Evolutionary conservation across 2,888 invertebrate species (phyloP), one percentile per base, ranked within the genome.

Genomic region (Poecilus cupreus): DNA sequence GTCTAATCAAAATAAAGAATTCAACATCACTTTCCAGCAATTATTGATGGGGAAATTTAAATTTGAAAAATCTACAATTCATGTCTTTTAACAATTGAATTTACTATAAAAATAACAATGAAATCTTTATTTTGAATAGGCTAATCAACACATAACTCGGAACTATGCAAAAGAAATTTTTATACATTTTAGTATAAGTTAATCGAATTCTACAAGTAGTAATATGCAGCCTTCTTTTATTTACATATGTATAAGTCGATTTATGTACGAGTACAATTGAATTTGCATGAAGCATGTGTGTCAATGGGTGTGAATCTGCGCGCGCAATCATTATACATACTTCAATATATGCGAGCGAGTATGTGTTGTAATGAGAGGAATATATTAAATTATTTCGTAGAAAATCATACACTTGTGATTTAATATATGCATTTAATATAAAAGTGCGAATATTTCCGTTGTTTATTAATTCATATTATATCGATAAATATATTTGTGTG

Each of bases 181-280:
- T 80, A 72, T 80, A 80, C 72, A 77, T 77, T 77, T 46, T 77
- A 77, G 64, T 60, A 60, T 80, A 72, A 80, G 72, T 68, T 70
- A 70, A 37, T 72, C 54, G 54, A 72, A 80, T 80, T 57, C 26
- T 54, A 37, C 43, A 22, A 72, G 80, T 79, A 79, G 79, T 70
- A 54, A 54, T 16, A 60, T 64, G 49, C 46, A 75, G 32, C 26
- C n/a, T 54, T 72, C 70, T 51, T 80, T 72, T 49, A 13, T 75
- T 76, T 77, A 37, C 64, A 22, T 46, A 49, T 46, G 46, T 77
- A 13, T 39, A 43, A 60, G 46, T 77, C 64, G 37, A 64, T n/a
- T 26, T 39, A 32, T 68, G 68, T 32, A 68, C 13, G 18, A 46
- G 60, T 49, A 37, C 16, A 16, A 57, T 13, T 43, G 77, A 74